Evolutionary conservation across 1,140 invertebrate species (phyloP).

Genomic region (Orius laevigatus): DNA sequence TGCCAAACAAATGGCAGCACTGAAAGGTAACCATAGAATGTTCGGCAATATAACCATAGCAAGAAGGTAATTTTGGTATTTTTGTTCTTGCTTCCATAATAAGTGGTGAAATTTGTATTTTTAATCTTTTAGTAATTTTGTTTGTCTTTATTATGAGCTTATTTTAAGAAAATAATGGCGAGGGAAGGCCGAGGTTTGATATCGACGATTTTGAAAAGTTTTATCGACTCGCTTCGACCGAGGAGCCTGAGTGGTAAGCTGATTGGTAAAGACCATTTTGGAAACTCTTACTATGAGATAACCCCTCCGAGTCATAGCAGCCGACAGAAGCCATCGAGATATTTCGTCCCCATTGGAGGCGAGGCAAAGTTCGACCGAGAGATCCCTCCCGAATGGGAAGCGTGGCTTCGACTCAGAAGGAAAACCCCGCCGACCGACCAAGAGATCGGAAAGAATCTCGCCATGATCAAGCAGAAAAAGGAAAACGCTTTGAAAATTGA

Average conservation of each 20-base stretch:
- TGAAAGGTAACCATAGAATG: too few relatives aligned
- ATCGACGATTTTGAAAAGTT: slow-evolving; percentile 15
- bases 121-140: too few relatives aligned
- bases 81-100: too few relatives aligned
- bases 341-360: slow-evolving; percentile 47
- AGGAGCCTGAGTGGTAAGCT: slow-evolving; percentile 27
- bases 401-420: slow-evolving; percentile 58
- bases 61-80: too few relatives aligned
- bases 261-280: slow-evolving; percentile 54
- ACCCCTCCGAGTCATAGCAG: slow-evolving; percentile 37
- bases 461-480: slow-evolving; percentile 50
- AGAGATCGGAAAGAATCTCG: slow-evolving; percentile 50
- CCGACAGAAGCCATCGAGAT: slow-evolving; percentile 42
- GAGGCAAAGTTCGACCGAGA: slow-evolving; percentile 37
- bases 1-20: too few relatives aligned
- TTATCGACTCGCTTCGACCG: slow-evolving; percentile 19
- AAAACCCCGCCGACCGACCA: slow-evolving; percentile 47
- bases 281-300: slow-evolving; percentile 69
- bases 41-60: too few relatives aligned
- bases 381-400: slow-evolving; percentile 65
- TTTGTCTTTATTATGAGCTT: too few relatives aligned
- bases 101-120: too few relatives aligned
- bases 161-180: too few relatives aligned
- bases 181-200: slow-evolving; percentile 6
- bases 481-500: slow-evolving; percentile 54